Percentiles rank a stretch among this genome's conserved stretches.
These are phyloP conservation scores for Pardalotus punctatus DNA, from an alignment of 2,113 vertebrate species.

Conservation along the genomic window DNA sequence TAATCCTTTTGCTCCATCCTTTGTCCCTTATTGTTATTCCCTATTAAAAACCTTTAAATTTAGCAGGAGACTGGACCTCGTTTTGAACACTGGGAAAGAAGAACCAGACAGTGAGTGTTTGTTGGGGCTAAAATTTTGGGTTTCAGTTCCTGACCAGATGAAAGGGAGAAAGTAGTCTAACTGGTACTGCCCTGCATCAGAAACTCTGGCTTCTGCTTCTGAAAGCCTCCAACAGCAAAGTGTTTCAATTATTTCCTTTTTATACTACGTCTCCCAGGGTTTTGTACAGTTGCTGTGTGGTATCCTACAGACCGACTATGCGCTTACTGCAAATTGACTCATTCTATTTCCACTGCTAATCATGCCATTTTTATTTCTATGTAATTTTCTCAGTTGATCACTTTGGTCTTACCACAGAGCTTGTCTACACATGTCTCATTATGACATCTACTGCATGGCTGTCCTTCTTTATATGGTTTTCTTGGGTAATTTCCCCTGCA, in stretches of 20 bases:
- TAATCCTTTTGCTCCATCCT: too few relatives aligned
- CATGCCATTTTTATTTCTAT: background rate
- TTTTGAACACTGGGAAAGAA: too few relatives aligned
- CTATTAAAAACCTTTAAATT: too few relatives aligned
- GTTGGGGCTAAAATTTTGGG: background rate
- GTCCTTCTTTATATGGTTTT: conserved; percentile 62
- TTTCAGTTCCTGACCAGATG: background rate
- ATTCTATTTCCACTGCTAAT: background rate
- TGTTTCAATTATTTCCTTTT: background rate
- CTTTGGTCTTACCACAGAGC: conserved; percentile 71
- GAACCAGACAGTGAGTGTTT: background rate
- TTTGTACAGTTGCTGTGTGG: background rate
- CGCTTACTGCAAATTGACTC: background rate
- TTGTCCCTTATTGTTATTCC: too few relatives aligned
- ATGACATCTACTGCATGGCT: conserved; percentile 60
- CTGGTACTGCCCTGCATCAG: background rate
- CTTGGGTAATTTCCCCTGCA: conserved; percentile 72
- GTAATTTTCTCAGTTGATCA: background rate
- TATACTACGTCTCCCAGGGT: background rate
- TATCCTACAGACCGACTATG: background rate
- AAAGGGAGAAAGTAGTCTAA: background rate
- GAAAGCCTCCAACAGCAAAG: background rate
- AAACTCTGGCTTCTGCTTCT: background rate
- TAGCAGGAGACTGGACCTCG: too few relatives aligned
- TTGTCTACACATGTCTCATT: conserved; percentile 55